These are phyloP conservation scores for Festucalex cinctus DNA, from an alignment of 2,113 vertebrate genomes.

Conservation along the genomic window DNA sequence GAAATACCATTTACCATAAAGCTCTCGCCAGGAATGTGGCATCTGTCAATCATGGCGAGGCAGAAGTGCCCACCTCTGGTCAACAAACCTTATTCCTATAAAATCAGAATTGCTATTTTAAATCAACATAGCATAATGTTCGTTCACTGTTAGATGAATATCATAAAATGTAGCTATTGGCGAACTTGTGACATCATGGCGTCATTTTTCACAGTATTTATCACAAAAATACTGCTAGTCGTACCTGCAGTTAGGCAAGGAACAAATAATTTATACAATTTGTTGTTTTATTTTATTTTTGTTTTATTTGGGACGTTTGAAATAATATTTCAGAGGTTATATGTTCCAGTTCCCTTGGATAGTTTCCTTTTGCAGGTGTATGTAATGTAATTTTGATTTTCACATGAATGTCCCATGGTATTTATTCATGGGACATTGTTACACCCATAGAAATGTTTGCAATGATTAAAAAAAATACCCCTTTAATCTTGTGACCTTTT, in stretches of 20 bases:
- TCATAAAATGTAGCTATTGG: no score
- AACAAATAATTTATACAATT: background rate
- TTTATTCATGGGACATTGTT: background rate
- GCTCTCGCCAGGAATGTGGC: no score
- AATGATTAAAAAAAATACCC: background rate
- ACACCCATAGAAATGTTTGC: slow-evolving; percentile 2
- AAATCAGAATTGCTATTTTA: no score
- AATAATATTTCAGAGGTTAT: background rate
- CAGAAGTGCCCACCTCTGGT: no score
- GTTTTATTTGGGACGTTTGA: background rate
- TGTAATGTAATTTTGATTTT: background rate
- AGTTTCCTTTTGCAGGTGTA: background rate
- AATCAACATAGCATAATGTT: no score
- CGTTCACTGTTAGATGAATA: no score
- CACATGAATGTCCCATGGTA: background rate
- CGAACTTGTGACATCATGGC: no score
- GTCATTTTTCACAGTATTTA: no score
- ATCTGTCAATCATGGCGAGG: no score
- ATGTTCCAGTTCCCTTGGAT: background rate
- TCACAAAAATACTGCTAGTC: no score
- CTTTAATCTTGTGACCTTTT: slow-evolving; percentile 9
- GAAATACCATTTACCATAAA: no score
- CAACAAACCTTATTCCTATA: no score
- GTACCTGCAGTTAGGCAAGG: background rate
- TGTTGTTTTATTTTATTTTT: background rate